Conservation (phyloP, 2,113 vertebrate genomes). For the Alexandromys fortis region DNA sequence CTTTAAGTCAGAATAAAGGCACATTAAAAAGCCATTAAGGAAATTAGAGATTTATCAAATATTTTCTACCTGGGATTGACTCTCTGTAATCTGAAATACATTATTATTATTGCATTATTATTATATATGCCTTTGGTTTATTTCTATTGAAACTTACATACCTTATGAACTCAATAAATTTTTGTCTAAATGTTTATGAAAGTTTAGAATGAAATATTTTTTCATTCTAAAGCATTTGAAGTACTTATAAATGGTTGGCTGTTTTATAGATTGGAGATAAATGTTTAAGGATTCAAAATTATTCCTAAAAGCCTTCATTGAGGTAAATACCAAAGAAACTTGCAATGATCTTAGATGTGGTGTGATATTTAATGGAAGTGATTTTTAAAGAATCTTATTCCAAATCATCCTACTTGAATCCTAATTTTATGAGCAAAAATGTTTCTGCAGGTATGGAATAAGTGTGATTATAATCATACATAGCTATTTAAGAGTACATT, state of each 20-base stretch:
- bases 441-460: background rate
- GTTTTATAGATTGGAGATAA: slow-evolving; percentile 32
- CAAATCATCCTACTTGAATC: slow-evolving; percentile 44
- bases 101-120: background rate
- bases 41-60: slow-evolving; percentile 23
- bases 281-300: slow-evolving; percentile 55
- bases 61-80: slow-evolving; percentile 33
- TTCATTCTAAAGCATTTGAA: slow-evolving; percentile 59
- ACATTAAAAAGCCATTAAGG: slow-evolving; percentile 33
- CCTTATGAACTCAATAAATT: background rate
- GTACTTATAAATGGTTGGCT: slow-evolving; percentile 7
- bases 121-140: slow-evolving; percentile 3
- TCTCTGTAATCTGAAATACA: background rate
- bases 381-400: slow-evolving; percentile 53
- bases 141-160: slow-evolving; percentile 15
- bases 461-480: background rate
- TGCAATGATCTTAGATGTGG: slow-evolving; percentile 41
- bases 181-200: slow-evolving; percentile 29
- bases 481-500: slow-evolving; percentile 18
- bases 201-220: background rate
- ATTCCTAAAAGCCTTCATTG: slow-evolving; percentile 35
- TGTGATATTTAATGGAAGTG: slow-evolving; percentile 24
- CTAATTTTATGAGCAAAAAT: slow-evolving; percentile 44
- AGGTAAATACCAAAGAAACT: slow-evolving; percentile 31
- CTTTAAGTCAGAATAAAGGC: slow-evolving; percentile 40